Evolutionary conservation across 2,113 vertebrate genomes (phyloP).

Genomic region (Campylomormyrus tamandua): DNA sequence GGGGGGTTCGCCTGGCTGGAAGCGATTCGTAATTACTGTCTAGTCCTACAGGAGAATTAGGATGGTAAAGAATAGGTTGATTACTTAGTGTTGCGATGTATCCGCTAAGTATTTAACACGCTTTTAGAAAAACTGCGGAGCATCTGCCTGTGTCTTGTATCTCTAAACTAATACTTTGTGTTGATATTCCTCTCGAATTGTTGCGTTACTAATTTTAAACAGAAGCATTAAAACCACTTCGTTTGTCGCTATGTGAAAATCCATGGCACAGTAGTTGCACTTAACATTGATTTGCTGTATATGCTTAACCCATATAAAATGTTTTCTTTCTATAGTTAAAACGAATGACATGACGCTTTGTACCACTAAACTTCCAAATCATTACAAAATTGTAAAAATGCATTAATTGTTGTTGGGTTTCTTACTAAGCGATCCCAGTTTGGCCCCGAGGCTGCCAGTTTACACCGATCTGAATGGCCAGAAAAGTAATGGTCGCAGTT

Average conservation of each 20-base stretch:
- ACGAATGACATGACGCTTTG: neutral
- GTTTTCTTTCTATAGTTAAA: neutral
- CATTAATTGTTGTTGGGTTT: neutral
- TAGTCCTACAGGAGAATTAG: neutral
- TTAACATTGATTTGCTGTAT: neutral
- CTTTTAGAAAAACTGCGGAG: neutral
- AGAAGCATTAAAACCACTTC: neutral
- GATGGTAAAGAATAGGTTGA: neutral
- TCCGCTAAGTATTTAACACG: neutral
- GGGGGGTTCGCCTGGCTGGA: neutral
- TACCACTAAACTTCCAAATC: neutral
- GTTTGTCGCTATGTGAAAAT: neutral
- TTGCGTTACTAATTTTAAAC: neutral
- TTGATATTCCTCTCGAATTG: neutral
- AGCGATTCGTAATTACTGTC: neutral
- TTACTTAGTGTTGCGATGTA: neutral
- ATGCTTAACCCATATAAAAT: neutral
- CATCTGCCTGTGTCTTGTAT: neutral
- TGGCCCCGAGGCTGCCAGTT: neutral
- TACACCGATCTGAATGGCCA: neutral
- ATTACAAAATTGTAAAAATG: neutral
- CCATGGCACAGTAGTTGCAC: neutral
- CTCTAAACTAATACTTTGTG: neutral
- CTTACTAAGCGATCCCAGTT: neutral
- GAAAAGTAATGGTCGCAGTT: neutral